Conservation (phyloP, 1,140 invertebrate species). For the Pollicipes pollicipes region DNA sequence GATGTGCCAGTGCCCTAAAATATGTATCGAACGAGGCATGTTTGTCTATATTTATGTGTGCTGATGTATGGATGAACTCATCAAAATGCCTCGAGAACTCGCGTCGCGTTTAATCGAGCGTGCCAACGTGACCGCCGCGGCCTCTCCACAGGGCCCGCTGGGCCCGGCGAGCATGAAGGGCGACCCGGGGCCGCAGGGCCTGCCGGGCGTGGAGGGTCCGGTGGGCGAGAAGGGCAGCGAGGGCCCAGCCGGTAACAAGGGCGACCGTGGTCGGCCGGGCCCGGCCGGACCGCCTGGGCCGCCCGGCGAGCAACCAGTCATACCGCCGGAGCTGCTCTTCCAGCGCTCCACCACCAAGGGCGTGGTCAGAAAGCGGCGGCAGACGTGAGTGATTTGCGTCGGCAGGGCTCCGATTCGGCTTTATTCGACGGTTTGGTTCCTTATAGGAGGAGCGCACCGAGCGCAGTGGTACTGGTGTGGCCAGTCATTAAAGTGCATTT, state of each 20-base stretch:
- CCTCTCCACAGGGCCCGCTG: constrained; percentile 29
- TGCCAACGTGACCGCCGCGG: too few species aligned
- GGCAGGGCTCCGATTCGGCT: too few species aligned
- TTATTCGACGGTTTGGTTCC: too few species aligned
- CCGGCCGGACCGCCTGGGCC: constrained; percentile 46
- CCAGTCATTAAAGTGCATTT: too few species aligned
- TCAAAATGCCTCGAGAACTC: too few species aligned
- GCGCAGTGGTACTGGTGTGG: too few species aligned
- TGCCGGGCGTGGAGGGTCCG: constrained; percentile 39
- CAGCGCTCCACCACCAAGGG: constrained; percentile 21
- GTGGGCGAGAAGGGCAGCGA: constrained; percentile 47
- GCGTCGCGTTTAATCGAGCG: too few species aligned
- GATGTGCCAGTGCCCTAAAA: too few species aligned
- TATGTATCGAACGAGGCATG: too few species aligned
- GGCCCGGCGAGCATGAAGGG: constrained; percentile 32
- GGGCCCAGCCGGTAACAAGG: constrained; percentile 47
- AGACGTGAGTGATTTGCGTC: constrained; percentile 17
- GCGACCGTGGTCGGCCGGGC: constrained; percentile 51
- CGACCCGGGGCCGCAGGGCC: constrained; percentile 36
- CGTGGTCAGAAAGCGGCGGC: constrained; percentile 10
- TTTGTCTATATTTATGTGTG: too few species aligned
- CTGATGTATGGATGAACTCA: too few species aligned
- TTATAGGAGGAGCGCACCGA: too few species aligned
- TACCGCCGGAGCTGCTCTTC: constrained; percentile 37
- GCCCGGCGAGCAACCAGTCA: constrained; percentile 48